Percentiles rank a stretch among this genome's conserved stretches.
Conservation (phyloP, 92 coral and sea anemone species). For the Pocillopora grandis region DNA sequence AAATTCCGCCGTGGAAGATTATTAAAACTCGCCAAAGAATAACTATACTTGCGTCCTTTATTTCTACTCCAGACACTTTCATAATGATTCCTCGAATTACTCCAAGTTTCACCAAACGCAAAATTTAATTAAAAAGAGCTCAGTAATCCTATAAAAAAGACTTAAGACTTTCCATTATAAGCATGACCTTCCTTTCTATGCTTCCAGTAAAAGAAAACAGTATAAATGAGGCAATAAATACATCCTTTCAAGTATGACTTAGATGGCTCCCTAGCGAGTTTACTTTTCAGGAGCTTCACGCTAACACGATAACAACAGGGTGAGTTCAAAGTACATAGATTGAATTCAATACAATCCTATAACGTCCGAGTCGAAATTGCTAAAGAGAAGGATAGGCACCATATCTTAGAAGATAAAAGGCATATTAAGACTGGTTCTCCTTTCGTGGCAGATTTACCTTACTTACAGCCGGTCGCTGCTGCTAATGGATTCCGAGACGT, state of each 20-base stretch:
- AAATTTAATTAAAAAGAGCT: conserved; percentile 14
- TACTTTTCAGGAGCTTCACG: not conserved
- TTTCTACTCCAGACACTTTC: not conserved
- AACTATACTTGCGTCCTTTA: not conserved
- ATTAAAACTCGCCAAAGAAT: not conserved
- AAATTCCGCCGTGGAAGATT: not conserved
- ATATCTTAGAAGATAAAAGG: no score
- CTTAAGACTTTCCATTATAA: not conserved
- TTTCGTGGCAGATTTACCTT: no score
- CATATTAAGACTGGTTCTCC: no score
- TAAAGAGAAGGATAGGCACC: no score
- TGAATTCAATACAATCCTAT: no score
- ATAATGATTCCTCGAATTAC: not conserved
- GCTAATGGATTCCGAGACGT: no score
- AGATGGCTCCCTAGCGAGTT: not conserved
- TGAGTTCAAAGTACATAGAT: no score
- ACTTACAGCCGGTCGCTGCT: no score
- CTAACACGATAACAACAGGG: not conserved
- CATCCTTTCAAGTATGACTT: not conserved
- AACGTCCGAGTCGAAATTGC: no score
- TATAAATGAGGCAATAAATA: not conserved
- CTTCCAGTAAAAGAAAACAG: not conserved
- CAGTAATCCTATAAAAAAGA: not conserved
- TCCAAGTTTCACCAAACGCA: not conserved
- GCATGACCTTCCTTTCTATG: not conserved